phyloP scores from a whole-genome alignment of 2,888 invertebrate species.

The Meganola albula region DNA sequence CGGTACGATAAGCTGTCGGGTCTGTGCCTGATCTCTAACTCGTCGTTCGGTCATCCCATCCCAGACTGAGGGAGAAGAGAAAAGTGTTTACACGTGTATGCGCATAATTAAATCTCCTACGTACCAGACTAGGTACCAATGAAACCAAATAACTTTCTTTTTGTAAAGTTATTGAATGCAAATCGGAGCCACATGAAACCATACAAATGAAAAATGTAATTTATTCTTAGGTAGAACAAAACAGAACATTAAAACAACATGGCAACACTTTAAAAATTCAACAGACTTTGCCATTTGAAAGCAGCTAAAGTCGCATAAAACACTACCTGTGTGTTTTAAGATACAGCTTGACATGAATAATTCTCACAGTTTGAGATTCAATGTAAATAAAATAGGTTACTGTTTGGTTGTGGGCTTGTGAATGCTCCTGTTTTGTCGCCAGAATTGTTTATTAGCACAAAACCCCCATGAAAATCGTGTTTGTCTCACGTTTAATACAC shows the following conservation, averaged over 20 bases:
- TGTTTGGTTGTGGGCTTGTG: too few relatives aligned
- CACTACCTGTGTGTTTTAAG: slow-evolving; percentile 1
- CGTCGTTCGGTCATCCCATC: neutral
- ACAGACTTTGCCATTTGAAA: slow-evolving; percentile 8
- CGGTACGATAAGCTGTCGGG: neutral
- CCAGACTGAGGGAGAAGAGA: neutral
- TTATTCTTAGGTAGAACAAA: neutral
- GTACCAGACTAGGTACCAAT: too few relatives aligned
- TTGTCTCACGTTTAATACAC: too few relatives aligned
- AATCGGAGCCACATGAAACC: too few relatives aligned
- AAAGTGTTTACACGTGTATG: neutral
- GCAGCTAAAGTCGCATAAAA: slow-evolving; percentile 7
- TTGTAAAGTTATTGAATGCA: too few relatives aligned
- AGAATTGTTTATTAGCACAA: too few relatives aligned
- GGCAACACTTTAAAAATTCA: slow-evolving; percentile 7
- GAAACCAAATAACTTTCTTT: too few relatives aligned
- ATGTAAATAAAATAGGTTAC: slow-evolving; percentile 4
- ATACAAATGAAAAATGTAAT: too few relatives aligned
- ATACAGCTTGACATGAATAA: slow-evolving; percentile 1
- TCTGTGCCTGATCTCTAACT: neutral
- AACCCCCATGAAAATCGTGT: too few relatives aligned
- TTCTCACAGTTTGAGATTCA: neutral
- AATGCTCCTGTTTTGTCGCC: too few relatives aligned
- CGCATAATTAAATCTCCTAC: neutral
- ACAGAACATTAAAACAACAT: neutral